These are phyloP conservation scores for Sciurus carolinensis DNA, from an alignment of 2,797 vertebrate genomes.

Conservation along the genomic window DNA sequence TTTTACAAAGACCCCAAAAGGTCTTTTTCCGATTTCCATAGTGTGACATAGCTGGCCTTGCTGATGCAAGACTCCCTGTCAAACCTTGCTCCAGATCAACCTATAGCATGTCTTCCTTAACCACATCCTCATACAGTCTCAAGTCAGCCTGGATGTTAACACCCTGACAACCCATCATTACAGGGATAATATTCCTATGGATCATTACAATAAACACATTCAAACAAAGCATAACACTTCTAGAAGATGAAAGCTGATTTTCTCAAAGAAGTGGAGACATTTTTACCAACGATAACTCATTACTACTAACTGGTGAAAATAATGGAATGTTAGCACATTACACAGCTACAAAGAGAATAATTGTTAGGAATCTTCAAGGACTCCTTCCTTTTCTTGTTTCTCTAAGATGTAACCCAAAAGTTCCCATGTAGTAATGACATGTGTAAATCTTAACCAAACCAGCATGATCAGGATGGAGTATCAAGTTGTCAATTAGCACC, in stretches of 20 bases:
- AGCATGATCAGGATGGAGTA: background rate
- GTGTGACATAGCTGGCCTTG: background rate
- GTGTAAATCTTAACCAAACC: background rate
- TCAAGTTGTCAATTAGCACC: background rate
- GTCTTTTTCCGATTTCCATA: background rate
- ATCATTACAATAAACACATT: background rate
- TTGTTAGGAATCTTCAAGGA: background rate
- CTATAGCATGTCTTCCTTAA: background rate
- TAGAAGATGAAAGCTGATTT: conserved; percentile 1
- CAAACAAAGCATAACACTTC: background rate
- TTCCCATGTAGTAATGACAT: fast-evolving
- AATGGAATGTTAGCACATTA: background rate
- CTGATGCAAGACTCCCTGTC: background rate
- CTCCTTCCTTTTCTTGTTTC: background rate
- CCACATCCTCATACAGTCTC: background rate
- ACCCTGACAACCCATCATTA: conserved; percentile 21
- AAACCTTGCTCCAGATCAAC: background rate
- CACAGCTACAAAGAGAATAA: background rate
- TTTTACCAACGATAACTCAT: background rate
- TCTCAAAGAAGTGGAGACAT: background rate
- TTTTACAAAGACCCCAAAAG: background rate
- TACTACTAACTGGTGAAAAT: background rate
- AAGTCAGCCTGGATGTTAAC: background rate
- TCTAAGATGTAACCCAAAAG: background rate
- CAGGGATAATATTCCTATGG: background rate